These are phyloP conservation scores for Heteropelma amictum DNA, from an alignment of 2,888 invertebrate species.

Conservation along the genomic window DNA sequence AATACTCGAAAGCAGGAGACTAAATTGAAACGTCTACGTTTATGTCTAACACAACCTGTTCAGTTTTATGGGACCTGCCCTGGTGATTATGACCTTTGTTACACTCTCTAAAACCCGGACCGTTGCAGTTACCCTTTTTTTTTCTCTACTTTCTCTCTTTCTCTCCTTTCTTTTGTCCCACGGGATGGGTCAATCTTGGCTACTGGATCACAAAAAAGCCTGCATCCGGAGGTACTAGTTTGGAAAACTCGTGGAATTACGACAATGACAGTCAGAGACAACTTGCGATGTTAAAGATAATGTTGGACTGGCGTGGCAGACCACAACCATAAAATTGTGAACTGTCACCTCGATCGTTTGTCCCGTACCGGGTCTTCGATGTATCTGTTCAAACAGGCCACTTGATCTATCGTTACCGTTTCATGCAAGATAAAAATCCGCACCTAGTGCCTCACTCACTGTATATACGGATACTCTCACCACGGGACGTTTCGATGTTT, in stretches of 20 bases:
- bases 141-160: constrained; percentile 33
- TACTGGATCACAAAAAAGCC: no score
- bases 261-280: constrained; percentile 24
- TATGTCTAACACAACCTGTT: constrained; percentile 41
- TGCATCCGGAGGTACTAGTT: no score
- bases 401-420: constrained; percentile 41
- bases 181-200: constrained; percentile 25
- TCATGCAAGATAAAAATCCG: constrained; percentile 51
- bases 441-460: constrained; percentile 14
- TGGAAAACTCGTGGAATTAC: no score
- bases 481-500: constrained; percentile 57
- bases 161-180: neutral
- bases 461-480: constrained; percentile 22
- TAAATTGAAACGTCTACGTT: constrained; percentile 7
- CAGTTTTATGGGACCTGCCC: constrained; percentile 51
- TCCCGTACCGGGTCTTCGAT: constrained; percentile 28
- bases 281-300: constrained; percentile 47
- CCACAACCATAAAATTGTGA: constrained; percentile 48
- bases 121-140: constrained; percentile 44
- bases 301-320: constrained; percentile 33
- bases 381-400: constrained; percentile 10
- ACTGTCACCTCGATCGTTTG: constrained; percentile 39
- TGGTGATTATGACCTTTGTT: constrained; percentile 53
- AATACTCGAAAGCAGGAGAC: constrained; percentile 10
- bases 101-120: constrained; percentile 17